Base-by-base conservation (phyloP, 2,113 vertebrate species). In the Tonatia bakeri region DNA sequence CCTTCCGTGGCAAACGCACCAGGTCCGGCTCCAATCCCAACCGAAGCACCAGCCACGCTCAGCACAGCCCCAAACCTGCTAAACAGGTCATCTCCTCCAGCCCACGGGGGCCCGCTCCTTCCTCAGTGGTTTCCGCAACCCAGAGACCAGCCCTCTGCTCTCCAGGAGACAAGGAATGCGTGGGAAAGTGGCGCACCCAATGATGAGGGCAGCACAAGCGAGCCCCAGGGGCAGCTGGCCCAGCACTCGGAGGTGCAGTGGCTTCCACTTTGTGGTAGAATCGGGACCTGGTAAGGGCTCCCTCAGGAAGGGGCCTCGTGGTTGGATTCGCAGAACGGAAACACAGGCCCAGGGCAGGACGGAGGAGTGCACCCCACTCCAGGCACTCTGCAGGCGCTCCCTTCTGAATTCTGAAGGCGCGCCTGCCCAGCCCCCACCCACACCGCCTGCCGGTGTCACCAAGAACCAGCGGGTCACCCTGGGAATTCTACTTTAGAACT, bases 81-180 rank as follows among this genome's bases (percentile, higher is more conserved):
- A 38, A 3, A 11, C 26, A 28, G 7, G 1, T 5, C 7, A 0
- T 14, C 7, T 33, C 17, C 73, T 19, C 45, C 17, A 8, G 16
- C 59, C n/a, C 4, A 10, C 24, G 11, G 26, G 15, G 0, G 6
- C 8, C 61, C 1, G 5, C 33, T 33, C n/a, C 3, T 31, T 45
- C 54, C 86, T 52, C 43, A 4, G 7, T 24, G 16, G 22, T 7
- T 2, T 24, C 50, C 12, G 11, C 43, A 28, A 50, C 16, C 24
- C 80, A 38, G 33, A 80, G 12, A 64, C 20, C 20, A 36, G 40
- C 65, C 33, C 31, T 69, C 43, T n/a, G 2, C 8, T 50, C n/a
- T 50, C 31, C 1, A 59, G 40, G 38, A 75, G 52, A 31, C 1
- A 0, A 26, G 0, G 1, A 13, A 12, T 0, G 4, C 0, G 0